Evolutionary conservation across 2,888 invertebrate species (phyloP).

Genomic region (Cantharis lateralis): DNA sequence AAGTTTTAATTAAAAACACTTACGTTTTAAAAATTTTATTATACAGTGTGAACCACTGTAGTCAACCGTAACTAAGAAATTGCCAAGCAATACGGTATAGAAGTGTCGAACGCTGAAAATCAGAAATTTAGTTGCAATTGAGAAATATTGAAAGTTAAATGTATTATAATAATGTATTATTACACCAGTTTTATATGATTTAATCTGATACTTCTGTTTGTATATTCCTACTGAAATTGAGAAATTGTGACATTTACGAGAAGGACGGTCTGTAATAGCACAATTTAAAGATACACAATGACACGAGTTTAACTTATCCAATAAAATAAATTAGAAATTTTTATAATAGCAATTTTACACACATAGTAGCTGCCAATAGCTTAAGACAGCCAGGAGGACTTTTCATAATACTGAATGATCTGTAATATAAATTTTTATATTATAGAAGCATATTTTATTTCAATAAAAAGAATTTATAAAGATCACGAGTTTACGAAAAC

Average conservation of each 20-base stretch:
- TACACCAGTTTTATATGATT: not conserved
- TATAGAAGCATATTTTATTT: no score
- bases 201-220: not conserved
- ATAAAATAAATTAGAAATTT: not conserved
- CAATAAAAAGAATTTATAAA: no score
- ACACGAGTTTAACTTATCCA: not conserved
- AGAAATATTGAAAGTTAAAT: conserved; percentile 6
- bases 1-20: not conserved
- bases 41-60: not conserved
- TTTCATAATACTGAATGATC: no score
- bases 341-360: not conserved
- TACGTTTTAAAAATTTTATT: not conserved
- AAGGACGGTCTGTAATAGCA: not conserved
- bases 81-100: not conserved
- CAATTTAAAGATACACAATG: not conserved
- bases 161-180: not conserved
- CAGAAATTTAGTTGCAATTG: not conserved
- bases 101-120: not conserved
- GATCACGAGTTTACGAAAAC: no score
- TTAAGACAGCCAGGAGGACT: not conserved
- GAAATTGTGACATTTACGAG: not conserved
- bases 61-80: not conserved
- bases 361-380: not conserved
- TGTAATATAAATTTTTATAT: no score
- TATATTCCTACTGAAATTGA: not conserved